Evolutionary conservation across 2,888 invertebrate genomes (phyloP), one percentile per base, ranked within the genome.

Genomic region (Drosophila kokeensis): DNA sequence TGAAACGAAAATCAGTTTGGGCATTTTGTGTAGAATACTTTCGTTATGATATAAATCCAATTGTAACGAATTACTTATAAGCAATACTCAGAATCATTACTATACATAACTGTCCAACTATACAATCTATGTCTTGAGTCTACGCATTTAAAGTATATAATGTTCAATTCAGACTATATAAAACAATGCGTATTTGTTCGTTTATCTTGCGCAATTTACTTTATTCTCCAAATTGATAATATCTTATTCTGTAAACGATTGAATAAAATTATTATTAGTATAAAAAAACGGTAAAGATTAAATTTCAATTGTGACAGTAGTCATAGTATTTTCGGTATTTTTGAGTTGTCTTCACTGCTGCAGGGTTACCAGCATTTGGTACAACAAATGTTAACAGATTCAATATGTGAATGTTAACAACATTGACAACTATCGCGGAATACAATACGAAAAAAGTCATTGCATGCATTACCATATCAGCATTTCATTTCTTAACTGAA

Each of bases 41-140:
- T 64, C 40, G 49, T 57, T 57, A 62, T 49, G 50, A 59, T 63
- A 58, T 49, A 80, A 77, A 59, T 79, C 64, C 68, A 81, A 68
- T 70, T 76, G 74, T 79, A 81, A 72, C 72, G 66, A 76, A 73
- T 73, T 79, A 81, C 54, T 67, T 70, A 61, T 74, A 81, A 50
- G 53, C 40, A 78, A 72, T 83, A 79, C 73, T 77, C 79, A 77
- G 76, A 79, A 68, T 73, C 82, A 79, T 69, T 72, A 65, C 66
- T 67, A 68, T 34, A 59, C 61, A 63, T 59, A 76, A 63, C 60
- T 63, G 64, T 79, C 66, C 63, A 73, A 71, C 57, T 74, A 69
- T 52, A 65, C 65, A 59, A 67, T 69, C 59, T 65, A 74, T 67
- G 38, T 76, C 79, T 66, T 65, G 71, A 64, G 64, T 68, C 59